Base-by-base conservation (phyloP, 2,113 vertebrate genomes). In the Anolis carolinensis region DNA sequence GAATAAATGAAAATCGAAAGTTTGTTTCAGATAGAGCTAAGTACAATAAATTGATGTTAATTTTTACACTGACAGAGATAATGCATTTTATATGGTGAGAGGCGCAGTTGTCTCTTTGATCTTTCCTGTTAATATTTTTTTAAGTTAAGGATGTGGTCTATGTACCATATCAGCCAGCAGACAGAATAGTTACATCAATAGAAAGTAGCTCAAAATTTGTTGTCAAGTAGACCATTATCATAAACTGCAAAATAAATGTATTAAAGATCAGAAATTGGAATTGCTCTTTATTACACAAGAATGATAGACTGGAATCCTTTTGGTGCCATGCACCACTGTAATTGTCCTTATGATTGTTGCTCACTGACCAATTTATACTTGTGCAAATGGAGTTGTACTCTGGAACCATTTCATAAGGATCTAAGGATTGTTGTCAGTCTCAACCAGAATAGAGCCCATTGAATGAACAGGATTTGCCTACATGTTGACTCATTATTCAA, bases 1-100 rank as follows among this genome's bases (percentile, higher is more conserved):
- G 0, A 0, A 9, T 4, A 0, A 0, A 6, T 36, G 50, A 11
- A 73, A 13, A 30, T 36, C 21, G 27, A 34, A 48, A 72, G 39
- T 63, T 83, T 23, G 55, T 75, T 83, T 8, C 16, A 75, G 36
- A 82, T 73, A 73, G 48, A 73, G 48, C 25, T 62, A 74, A 74
- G 52, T 62, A 67, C 65, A 67, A 67, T 52, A 30, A 34, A 55
- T 55, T 55, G 14, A 55, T 55, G 2, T 55, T 13, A 10, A 13
- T 55, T 4, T 14, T 55, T 55, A 55, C 52, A 55, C 14, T 55
- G 14, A 59, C 2, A 59, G 13, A 59, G 55, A 59, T 59, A 59
- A 59, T 59, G 55, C 55, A 59, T 18, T 59, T 7, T 68, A 44
- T 68, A 30, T 68, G 27, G 65, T 7, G 25, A 30, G 65, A 30